Base-by-base conservation (phyloP, 2,113 vertebrate species). In the Natator depressus region DNA sequence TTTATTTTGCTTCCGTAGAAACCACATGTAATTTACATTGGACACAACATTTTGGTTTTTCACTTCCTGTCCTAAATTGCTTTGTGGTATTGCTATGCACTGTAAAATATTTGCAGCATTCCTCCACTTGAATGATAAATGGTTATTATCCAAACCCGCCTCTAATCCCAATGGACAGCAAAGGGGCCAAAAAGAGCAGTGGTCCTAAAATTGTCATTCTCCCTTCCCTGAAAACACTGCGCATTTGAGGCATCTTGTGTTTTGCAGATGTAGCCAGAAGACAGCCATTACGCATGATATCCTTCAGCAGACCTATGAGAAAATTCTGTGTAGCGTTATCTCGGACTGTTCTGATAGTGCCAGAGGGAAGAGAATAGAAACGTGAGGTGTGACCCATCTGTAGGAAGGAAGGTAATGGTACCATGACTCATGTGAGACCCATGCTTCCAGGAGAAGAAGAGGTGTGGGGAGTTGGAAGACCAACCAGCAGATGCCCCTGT, bases 271-370 rank as follows among this genome's bases (percentile, higher is more conserved):
- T 12, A 94, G 95, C 94, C 93, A 5, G 1, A 3, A 93, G 96
- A 83, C 81, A 83, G 89, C 0, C 0, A 87, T 89, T 27, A 83
- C 92, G 87, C n/a, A 0, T 93, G 94, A 95, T 93, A 96, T 91
- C 72, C 72, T 93, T 92, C 12, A 0, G 94, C 95, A 89, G 93
- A 93, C 90, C 81, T 95, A 55, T 38, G 89, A 93, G 95, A 84
- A 90, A 83, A 93, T 94, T 96, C 95, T 96, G 95, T 94, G 94
- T 75, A 93, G 87, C 93, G 91, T 96, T 96, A 96, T 83, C 90
- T 92, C 0, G 0, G 78, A 46, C 87, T 94, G 94, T 96, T 94
- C 8, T 0, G 82, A 76, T n/a, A 20, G 81, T 50, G 87, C 87
- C 94, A 78, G 80, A 91, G 95, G 81, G 93, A 90, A 90, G 94